Conservation (phyloP, 35 echinoderm and acorn worm genomes). For the Chiridota heheva region DNA sequence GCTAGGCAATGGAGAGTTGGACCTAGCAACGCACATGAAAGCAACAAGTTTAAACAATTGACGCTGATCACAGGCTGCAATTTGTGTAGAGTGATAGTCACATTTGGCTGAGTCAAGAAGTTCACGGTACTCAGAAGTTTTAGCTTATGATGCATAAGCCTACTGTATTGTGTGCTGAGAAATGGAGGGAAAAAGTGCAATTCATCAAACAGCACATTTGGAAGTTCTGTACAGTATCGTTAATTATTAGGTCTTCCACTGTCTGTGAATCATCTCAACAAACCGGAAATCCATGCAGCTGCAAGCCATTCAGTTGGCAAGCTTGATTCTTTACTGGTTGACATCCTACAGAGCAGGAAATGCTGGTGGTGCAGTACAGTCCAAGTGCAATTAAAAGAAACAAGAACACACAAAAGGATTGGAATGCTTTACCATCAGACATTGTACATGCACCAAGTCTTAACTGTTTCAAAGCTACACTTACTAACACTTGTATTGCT, state of each 20-base stretch:
- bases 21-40: no score
- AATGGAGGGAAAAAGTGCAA: background rate
- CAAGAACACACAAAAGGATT: background rate
- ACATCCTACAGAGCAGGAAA: background rate
- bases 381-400: background rate
- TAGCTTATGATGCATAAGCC: no score
- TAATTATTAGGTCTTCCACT: background rate
- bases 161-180: background rate
- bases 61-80: no score
- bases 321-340: background rate
- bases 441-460: background rate
- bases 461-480: no score
- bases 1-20: no score
- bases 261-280: slow-evolving; percentile 12
- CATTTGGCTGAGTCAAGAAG: no score
- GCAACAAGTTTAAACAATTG: no score
- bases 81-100: no score
- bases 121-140: no score
- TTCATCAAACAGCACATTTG: no score
- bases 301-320: background rate
- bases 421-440: background rate
- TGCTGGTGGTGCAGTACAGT: background rate
- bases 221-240: no score
- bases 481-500: no score
- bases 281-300: background rate